Evolutionary conservation across 2,888 invertebrate genomes (phyloP), one percentile per base, ranked within the genome.

Genomic region (Chymomyza amoena): DNA sequence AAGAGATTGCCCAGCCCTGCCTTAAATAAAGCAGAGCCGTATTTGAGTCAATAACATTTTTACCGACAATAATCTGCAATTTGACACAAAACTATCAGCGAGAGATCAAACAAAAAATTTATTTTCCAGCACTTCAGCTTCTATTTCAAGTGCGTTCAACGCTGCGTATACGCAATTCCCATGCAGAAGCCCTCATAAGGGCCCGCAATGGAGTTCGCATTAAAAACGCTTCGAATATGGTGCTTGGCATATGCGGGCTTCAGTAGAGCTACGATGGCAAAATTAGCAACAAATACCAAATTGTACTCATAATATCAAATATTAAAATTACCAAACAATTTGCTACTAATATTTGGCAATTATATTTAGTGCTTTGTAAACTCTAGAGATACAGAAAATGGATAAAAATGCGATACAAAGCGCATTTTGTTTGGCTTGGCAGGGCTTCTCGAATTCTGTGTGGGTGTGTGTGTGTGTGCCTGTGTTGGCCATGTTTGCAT

Each of bases 381-480:
- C 13, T 45, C 39, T 2, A 10, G 39, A 45, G 39, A 45, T 45
- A 45, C 39, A 45, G 5, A 45, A 45, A 45, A 3, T 45, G 39
- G 10, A 45, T 50, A 36, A 69, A 78, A 71, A 70, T 77, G 69
- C 70, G 70, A 67, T 71, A 66, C 65, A 67, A 45, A 57, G 78
- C 65, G 51, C 59, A 75, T 70, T 77, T 70, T 80, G 83, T 82
- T 80, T 81, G 75, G 61, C 64, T 70, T 66, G 76, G 79, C 77
- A 70, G 70, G 73, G 79, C 68, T 20, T 39, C 68, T 59, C 52
- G 9, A 54, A 4, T 54, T 20, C 13, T 3, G 13, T 45, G 39
- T 45, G 39, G 13, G 10, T 45, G 32, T 32, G 32, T 32, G 3
- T 45, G 39, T 10, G 39, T 1, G 10, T 6, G 1, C 13, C 13